Evolutionary conservation across 2,888 invertebrate species (phyloP).

Genomic region (Pandemis corylana): DNA sequence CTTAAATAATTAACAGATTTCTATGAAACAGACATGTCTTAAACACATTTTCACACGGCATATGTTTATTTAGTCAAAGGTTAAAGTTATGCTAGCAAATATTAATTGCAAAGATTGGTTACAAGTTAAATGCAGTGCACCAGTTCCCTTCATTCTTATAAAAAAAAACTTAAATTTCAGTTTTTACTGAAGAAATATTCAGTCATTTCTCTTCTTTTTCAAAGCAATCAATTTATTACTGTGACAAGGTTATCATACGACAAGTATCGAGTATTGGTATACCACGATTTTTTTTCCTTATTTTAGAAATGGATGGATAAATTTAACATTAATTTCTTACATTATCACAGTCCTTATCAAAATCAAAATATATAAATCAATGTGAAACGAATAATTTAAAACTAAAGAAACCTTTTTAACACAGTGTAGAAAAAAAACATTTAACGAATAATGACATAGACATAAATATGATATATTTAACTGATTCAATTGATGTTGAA

Average conservation of each 20-base stretch:
- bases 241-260: slow-evolving; percentile 25
- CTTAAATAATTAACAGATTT: too few species aligned
- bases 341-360: slow-evolving; percentile 60
- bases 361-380: slow-evolving; percentile 40
- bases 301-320: slow-evolving; percentile 35
- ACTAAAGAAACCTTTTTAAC: neutral
- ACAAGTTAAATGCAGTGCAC: neutral
- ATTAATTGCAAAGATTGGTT: neutral
- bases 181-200: neutral
- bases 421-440: neutral
- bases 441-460: too few species aligned
- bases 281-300: slow-evolving; percentile 18
- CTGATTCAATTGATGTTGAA: too few species aligned
- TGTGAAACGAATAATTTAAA: slow-evolving; percentile 15
- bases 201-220: neutral
- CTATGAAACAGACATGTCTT: too few species aligned
- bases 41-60: too few species aligned
- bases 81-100: neutral
- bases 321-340: slow-evolving; percentile 46
- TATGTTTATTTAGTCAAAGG: slow-evolving; percentile 5
- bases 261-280: slow-evolving; percentile 11
- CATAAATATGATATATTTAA: too few species aligned
- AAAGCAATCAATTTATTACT: slow-evolving; percentile 9
- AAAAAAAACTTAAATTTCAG: neutral
- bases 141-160: neutral